These are phyloP conservation scores for Takifugu bimaculatus DNA, from an alignment of 2,113 vertebrate species.

Conservation along the genomic window DNA sequence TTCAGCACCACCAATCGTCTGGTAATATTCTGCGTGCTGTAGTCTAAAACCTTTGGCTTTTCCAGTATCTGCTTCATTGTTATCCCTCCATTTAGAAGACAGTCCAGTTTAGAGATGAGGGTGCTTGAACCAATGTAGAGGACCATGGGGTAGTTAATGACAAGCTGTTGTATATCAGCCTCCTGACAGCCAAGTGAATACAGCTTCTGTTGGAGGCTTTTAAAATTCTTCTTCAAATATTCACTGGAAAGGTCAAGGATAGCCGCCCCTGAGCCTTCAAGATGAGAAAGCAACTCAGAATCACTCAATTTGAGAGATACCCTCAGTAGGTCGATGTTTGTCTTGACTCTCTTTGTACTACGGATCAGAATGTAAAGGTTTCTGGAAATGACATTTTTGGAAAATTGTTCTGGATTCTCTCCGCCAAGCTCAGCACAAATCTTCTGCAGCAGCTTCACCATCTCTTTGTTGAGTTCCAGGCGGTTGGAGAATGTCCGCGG, in stretches of 20 bases:
- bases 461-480: constrained; percentile 74
- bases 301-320: constrained; percentile 59
- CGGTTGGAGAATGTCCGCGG: constrained; percentile 80
- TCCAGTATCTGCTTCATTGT: constrained; percentile 64
- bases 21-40: constrained; percentile 68
- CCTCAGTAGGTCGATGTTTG: constrained; percentile 71
- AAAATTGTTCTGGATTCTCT: constrained; percentile 65
- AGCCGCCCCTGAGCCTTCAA: constrained; percentile 65
- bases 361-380: constrained; percentile 79
- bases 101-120: constrained; percentile 74
- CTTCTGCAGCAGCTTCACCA: constrained; percentile 68
- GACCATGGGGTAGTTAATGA: constrained; percentile 59
- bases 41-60: constrained; percentile 71
- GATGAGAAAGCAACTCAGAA: constrained; percentile 66
- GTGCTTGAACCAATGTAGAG: constrained; percentile 68
- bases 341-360: constrained; percentile 75
- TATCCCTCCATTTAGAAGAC: constrained; percentile 70
- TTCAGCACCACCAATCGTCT: constrained; percentile 66
- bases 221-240: constrained; percentile 69
- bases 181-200: constrained; percentile 55
- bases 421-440: constrained; percentile 63
- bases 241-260: constrained; percentile 76
- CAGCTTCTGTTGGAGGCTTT: constrained; percentile 65
- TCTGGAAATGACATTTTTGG: constrained; percentile 70
- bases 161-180: constrained; percentile 58